Evolutionary conservation across 2,113 vertebrate genomes (phyloP), one percentile per base, ranked within the genome.

Genomic region (Lucifuga dentata): DNA sequence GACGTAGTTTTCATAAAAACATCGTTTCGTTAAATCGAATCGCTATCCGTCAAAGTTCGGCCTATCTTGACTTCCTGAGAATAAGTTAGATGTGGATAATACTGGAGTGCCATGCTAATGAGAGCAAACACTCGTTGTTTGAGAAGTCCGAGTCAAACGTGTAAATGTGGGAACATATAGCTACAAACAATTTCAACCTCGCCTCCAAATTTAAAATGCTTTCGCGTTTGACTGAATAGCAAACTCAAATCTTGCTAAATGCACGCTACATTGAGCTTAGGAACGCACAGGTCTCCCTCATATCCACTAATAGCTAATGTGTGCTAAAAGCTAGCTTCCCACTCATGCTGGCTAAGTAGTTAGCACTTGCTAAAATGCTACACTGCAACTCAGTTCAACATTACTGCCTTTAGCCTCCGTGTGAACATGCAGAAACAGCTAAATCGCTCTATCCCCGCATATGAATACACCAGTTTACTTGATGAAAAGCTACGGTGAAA

Each of bases 341-440:
- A 51, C 56, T 80, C 83, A 80, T 24, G 83, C 65, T 75, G 58
- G 58, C 73, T 81, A 73, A 48, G 11, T 1, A 16, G 69, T 50
- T 85, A 80, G 76, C 83, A 11, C 7, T 1, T 39, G 65, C 19
- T 81, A 87, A 44, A 69, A 69, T 52, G 73, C 72, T 76, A 60
- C 36, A 12, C 57, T 52, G 45, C 23, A 15, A 12, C 43, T 29
- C 36, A 55, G 51, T 45, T 23, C 50, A 20, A 43, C 29, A 46
- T 20, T 44, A n/a, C 46, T 26, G 15, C 60, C 13, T 26, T 59
- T 21, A 11, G 40, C n/a, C 5, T 9, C 5, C 1, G 0, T 7
- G 53, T n/a, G 11, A 21, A 21, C 12, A 10, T 16, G 24, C 2
- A 20, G 11, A 16, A 5, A 7, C 11, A 20, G 1, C 0, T 2